phyloP scores from a whole-genome alignment of 1,140 invertebrate species.

The Nymphalis io region DNA sequence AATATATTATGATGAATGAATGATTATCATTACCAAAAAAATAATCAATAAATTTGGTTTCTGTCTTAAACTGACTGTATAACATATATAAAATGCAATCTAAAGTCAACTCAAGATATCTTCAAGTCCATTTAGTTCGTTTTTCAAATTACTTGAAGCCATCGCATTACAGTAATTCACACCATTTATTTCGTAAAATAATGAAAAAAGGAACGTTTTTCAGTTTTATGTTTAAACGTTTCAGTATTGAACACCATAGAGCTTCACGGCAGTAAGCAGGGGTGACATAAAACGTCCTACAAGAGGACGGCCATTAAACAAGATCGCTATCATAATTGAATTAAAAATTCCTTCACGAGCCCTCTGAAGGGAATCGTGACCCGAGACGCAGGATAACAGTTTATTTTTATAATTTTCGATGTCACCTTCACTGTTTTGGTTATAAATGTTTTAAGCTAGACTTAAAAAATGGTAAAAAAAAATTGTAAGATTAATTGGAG shows the following conservation, averaged over 20 bases:
- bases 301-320: conserved; percentile 72
- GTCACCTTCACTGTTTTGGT: conserved; percentile 9
- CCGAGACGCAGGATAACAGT: conserved; percentile 18
- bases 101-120: too few relatives aligned
- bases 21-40: too few relatives aligned
- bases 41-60: too few relatives aligned
- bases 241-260: conserved; percentile 1
- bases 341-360: conserved; percentile 77
- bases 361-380: conserved; percentile 37
- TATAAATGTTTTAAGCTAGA: background rate
- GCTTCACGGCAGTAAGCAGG: background rate
- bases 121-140: too few relatives aligned
- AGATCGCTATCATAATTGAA: conserved; percentile 79
- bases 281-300: conserved; percentile 50
- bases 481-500: too few relatives aligned
- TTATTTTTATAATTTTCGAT: conserved; percentile 27
- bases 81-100: too few relatives aligned
- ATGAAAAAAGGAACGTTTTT: background rate
- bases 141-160: too few relatives aligned
- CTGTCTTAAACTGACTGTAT: too few relatives aligned
- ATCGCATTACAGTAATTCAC: too few relatives aligned
- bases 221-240: background rate
- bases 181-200: background rate
- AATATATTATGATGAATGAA: too few relatives aligned
- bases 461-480: too few relatives aligned